Percentiles rank a stretch among this genome's conserved stretches.
Evolutionary conservation across 2,113 vertebrate genomes (phyloP).

Genomic region (Romanogobio albipinnatus): DNA sequence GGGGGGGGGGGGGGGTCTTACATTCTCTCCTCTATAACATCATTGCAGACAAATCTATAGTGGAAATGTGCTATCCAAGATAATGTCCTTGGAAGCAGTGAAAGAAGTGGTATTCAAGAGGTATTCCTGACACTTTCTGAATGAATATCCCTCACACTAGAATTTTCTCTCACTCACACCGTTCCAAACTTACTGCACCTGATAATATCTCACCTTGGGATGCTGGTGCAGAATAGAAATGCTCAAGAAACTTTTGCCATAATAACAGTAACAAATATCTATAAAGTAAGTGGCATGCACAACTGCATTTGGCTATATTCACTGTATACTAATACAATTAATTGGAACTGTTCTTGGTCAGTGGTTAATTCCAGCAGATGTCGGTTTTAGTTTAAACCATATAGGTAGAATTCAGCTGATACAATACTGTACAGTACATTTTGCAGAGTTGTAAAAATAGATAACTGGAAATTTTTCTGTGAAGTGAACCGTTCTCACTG

Average conservation of each 20-base stretch:
- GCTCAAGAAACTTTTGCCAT: not conserved
- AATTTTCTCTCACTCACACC: not conserved
- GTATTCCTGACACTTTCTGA: slow-evolving; percentile 6
- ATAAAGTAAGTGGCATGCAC: not conserved
- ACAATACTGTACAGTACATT: not conserved
- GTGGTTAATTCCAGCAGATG: not conserved
- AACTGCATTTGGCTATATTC: not conserved
- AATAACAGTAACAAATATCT: not conserved
- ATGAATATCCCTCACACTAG: slow-evolving; percentile 2
- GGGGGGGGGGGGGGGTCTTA: not conserved
- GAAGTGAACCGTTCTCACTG: not conserved
- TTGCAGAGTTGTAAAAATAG: not conserved
- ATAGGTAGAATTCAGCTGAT: not conserved
- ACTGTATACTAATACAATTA: not conserved
- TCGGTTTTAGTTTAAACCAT: not conserved
- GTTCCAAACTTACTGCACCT: slow-evolving; percentile 10
- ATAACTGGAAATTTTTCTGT: not conserved
- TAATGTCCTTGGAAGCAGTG: not conserved
- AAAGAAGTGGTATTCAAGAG: not conserved
- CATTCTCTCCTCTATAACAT: not conserved
- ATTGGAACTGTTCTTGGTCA: not conserved
- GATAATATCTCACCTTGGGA: slow-evolving; percentile 14
- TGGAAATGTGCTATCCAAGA: not conserved
- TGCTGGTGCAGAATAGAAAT: slow-evolving; percentile 1
- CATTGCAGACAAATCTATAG: not conserved